Conservation (phyloP, 2,113 vertebrate genomes). For the Alligator sinensis region DNA sequence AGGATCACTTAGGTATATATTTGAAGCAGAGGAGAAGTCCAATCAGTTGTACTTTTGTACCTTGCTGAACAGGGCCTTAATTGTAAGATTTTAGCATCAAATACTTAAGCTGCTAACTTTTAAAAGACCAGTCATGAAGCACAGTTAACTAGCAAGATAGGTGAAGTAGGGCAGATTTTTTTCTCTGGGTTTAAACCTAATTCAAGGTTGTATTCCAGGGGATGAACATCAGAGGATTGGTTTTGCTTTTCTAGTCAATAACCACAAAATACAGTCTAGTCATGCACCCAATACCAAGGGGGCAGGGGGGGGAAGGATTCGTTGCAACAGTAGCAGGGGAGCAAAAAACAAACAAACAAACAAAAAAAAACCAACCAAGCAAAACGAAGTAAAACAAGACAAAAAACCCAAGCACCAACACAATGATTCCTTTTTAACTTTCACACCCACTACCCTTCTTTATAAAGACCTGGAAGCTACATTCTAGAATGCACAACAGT, state of each 20-base stretch:
- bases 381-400: too few relatives aligned
- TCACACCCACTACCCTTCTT: neutral
- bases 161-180: neutral
- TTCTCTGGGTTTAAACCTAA: neutral
- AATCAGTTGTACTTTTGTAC: neutral
- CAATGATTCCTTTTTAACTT: neutral
- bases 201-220: neutral
- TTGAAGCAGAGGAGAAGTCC: neutral
- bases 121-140: neutral
- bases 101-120: neutral
- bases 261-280: too few relatives aligned
- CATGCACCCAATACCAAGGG: too few relatives aligned
- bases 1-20: neutral
- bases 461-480: neutral
- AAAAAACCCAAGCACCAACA: too few relatives aligned
- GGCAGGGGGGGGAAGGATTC: too few relatives aligned
- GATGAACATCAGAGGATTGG: neutral
- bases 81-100: neutral
- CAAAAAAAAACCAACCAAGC: too few relatives aligned
- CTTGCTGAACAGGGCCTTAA: neutral
- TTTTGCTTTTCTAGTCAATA: neutral
- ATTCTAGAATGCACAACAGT: neutral
- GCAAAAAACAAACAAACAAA: neutral
- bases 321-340: too few relatives aligned
- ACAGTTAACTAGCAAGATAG: neutral